phyloP scores from a whole-genome alignment of 2,797 vertebrate genomes.

The Chloroceryle amazona region DNA sequence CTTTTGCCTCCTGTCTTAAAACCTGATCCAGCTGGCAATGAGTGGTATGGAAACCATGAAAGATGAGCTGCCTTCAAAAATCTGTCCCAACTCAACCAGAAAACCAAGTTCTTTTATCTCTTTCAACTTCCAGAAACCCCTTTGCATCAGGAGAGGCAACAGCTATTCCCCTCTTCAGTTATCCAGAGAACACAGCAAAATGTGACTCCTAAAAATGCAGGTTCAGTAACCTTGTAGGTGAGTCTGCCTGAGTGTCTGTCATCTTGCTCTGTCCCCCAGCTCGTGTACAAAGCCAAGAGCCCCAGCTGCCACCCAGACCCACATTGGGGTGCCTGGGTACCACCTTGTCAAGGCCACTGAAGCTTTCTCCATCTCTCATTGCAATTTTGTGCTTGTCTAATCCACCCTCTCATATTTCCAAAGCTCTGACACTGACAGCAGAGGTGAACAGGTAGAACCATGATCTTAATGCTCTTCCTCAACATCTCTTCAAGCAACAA shows the following conservation, averaged over 20 bases:
- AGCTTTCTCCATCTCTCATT: neutral
- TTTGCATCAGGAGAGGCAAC: neutral
- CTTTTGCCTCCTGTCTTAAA: neutral
- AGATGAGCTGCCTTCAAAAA: neutral
- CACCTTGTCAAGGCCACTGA: rapidly evolving
- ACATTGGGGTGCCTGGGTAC: neutral
- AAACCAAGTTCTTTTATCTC: neutral
- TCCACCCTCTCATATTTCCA: neutral
- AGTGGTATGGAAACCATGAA: neutral
- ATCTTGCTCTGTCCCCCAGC: rapidly evolving
- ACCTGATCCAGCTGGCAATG: neutral
- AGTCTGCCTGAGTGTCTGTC: neutral
- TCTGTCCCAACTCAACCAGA: neutral
- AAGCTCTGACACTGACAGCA: neutral
- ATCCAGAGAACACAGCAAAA: neutral
- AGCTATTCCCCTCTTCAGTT: neutral
- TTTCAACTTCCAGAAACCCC: neutral
- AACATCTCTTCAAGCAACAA: neutral
- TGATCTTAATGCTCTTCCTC: rapidly evolving
- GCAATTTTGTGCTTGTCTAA: neutral
- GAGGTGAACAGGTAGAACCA: neutral
- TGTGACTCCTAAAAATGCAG: neutral
- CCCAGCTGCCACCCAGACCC: neutral
- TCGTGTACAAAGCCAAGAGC: neutral
- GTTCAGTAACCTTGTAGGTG: neutral